phyloP scores from a whole-genome alignment of 2,797 vertebrate genomes.

The Nasua narica region DNA sequence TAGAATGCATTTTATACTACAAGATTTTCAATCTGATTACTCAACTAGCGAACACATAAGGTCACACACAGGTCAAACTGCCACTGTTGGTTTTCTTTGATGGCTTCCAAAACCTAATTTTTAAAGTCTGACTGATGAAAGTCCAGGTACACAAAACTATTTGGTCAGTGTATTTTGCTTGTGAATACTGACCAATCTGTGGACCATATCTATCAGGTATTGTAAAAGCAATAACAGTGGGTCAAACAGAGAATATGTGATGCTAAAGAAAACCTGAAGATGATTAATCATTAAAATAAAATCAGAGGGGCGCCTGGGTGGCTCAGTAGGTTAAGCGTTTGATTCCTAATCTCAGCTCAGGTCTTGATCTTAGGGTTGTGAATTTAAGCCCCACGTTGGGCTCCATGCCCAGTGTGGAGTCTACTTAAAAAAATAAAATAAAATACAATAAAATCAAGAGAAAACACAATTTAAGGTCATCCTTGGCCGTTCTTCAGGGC shows the following conservation, averaged over 20 bases:
- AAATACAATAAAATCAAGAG: background rate
- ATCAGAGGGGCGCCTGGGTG: background rate
- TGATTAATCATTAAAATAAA: background rate
- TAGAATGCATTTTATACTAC: background rate
- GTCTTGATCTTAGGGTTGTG: background rate
- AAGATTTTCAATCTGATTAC: background rate
- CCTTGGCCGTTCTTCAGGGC: background rate
- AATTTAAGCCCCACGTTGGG: background rate
- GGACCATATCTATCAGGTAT: too few species aligned
- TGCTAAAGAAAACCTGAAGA: background rate
- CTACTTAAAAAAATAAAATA: background rate
- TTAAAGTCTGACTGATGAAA: background rate
- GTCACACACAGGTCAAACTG: background rate
- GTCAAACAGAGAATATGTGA: background rate
- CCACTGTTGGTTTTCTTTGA: background rate
- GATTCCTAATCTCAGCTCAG: background rate
- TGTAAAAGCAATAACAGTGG: background rate
- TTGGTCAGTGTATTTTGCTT: background rate
- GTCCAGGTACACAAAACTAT: background rate
- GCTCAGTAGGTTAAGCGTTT: background rate
- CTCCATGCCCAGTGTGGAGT: background rate
- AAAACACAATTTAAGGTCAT: background rate
- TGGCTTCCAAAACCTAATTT: background rate
- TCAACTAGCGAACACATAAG: background rate
- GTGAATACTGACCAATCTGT: background rate